Percentiles rank a stretch among this genome's conserved stretches.
phyloP scores from a whole-genome alignment of 2,888 invertebrate species.

The Hydrotaea diabolus region DNA sequence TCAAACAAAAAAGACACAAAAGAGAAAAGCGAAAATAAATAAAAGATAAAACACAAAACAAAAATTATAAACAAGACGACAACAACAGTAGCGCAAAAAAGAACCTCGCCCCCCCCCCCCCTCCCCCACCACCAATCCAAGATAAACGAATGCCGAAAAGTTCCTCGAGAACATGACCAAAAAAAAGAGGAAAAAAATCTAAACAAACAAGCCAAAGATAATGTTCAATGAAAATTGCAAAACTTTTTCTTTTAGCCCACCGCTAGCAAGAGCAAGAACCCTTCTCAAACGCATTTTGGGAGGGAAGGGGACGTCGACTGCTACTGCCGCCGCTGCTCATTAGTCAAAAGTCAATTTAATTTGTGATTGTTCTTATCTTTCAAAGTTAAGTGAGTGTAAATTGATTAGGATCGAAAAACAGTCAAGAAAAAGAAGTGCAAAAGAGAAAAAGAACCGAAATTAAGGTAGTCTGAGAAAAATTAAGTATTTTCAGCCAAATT shows the following conservation, averaged over 20 bases:
- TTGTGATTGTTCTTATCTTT: background rate
- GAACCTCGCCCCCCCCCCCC: too few species aligned
- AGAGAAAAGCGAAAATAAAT: background rate
- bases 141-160: too few species aligned
- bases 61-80: background rate
- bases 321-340: background rate
- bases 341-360: background rate
- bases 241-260: background rate
- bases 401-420: too few species aligned
- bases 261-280: too few species aligned
- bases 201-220: background rate
- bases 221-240: background rate
- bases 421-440: background rate
- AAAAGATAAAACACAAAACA: constrained; percentile 5
- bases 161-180: background rate
- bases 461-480: background rate
- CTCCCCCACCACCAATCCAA: too few species aligned
- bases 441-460: background rate
- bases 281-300: too few species aligned
- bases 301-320: too few species aligned
- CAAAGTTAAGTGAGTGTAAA: too few species aligned
- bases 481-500: background rate
- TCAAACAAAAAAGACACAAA: background rate
- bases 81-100: background rate
- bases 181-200: background rate